These are phyloP conservation scores for Leistus spinibarbis DNA, from an alignment of 2,888 invertebrate species.

Conservation along the genomic window DNA sequence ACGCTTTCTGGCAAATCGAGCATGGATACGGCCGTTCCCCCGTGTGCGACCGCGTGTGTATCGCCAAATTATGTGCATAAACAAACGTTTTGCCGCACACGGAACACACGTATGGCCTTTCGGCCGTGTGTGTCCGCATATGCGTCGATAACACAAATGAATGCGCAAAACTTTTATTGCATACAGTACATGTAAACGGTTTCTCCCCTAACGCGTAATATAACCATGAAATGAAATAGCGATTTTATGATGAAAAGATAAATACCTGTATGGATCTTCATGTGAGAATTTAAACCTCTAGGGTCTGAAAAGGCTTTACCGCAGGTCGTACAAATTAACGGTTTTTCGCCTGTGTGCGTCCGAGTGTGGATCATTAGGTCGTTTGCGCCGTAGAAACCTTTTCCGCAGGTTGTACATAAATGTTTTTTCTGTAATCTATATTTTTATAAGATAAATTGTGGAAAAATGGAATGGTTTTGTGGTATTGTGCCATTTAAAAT, in stretches of 20 bases:
- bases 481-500: background rate
- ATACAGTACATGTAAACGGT: conserved; percentile 48
- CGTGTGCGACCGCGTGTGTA: conserved; percentile 50
- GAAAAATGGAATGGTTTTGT: background rate
- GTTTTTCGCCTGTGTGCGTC: conserved; percentile 51
- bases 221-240: background rate
- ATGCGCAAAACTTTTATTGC: conserved; percentile 49
- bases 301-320: conserved; percentile 49
- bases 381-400: conserved; percentile 47
- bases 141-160: conserved; percentile 49
- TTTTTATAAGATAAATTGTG: conserved; percentile 4
- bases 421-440: conserved; percentile 44
- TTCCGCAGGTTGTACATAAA: conserved; percentile 48
- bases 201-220: conserved; percentile 44
- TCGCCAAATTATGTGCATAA: conserved; percentile 50
- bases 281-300: conserved; percentile 48
- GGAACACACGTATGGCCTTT: conserved; percentile 50
- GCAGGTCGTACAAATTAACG: conserved; percentile 47
- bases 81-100: conserved; percentile 51
- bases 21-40: conserved; percentile 51
- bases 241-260: too few relatives aligned
- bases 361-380: conserved; percentile 49
- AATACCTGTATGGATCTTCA: conserved; percentile 48
- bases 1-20: conserved; percentile 46
- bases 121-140: conserved; percentile 49